phyloP scores from a whole-genome alignment of 2,888 invertebrate genomes.

The Kryphioiulus occultus region DNA sequence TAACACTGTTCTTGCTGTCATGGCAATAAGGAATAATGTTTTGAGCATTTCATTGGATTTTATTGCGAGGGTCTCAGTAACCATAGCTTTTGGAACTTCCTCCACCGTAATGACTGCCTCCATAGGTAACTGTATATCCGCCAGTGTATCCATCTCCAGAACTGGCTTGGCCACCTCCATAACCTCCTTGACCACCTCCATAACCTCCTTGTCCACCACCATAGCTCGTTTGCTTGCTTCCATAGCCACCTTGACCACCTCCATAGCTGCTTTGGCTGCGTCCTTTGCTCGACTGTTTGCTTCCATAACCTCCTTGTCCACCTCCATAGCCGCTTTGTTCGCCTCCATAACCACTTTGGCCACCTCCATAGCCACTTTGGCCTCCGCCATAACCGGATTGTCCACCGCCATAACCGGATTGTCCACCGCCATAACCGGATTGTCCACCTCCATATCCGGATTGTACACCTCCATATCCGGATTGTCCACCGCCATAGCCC shows the following conservation, averaged over 20 bases:
- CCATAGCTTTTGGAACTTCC: not conserved
- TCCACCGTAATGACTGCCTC: not conserved
- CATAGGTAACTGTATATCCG: constrained; percentile 1
- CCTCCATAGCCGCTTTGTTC: no score
- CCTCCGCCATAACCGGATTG: no score
- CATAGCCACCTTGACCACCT: not conserved
- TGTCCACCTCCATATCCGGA: no score
- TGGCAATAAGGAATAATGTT: not conserved
- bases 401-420: no score
- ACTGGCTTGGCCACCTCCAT: not conserved
- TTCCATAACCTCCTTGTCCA: no score
- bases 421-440: no score
- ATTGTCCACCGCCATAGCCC: no score
- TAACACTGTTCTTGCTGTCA: not conserved
- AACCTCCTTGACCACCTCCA: not conserved
- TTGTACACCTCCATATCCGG: no score
- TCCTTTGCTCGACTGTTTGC: no score
- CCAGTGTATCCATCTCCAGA: not conserved
- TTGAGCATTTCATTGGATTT: not conserved
- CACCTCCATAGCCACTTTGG: no score
- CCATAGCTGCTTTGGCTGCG: not conserved
- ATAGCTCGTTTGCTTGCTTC: not conserved
- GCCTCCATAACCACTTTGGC: no score
- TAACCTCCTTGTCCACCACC: not conserved
- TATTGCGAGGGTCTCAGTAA: not conserved